Base-by-base conservation (phyloP, 2,888 invertebrate genomes). In the Mallateleia sp. region DNA sequence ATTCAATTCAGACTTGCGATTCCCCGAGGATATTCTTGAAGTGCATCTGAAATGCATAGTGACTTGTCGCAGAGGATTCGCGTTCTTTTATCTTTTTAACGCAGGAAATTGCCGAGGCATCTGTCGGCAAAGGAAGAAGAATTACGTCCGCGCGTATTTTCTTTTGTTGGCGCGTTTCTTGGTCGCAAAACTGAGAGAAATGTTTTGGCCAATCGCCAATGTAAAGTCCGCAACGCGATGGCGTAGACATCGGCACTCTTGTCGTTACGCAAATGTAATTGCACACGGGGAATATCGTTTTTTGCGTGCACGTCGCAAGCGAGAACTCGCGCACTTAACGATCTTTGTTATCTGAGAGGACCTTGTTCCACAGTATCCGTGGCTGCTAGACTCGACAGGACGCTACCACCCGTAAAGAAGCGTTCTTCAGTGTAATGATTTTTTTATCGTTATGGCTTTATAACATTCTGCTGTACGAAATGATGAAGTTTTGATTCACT, bases 91-190 rank as follows among this genome's bases (percentile, higher is more conserved):
- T 75, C 72, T 88, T 91, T 91, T 90, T 89, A 80, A 90, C 91
- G 90, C 89, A 60, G 72, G 72, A 90, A 92, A 92, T 92, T 89
- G 89, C 86, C 87, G 84, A 78, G 78, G 89, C 90, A 90, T 84
- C 90, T 90, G 91, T 91, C 90, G 89, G 86, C 88, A 80, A 71
- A 74, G 85, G 60, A 87, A 88, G 89, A 90, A 91, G 89, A 91
- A 91, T 90, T 89, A 82, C 79, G 84, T 84, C 69, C 74, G 71
- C 47, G 83, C 78, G 83, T 85, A 87, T 88, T 85, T 87, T 90
- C 90, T 85, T 85, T 80, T 85, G 80, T 80, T 84, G 83, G 81
- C 84, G 85, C 85, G 84, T 83, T 82, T 83, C 80, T 88, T 82
- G 56, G 77, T 75, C 88, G 90, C 71, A 56, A 85, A 89, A 90